A percentile compares a stretch with the other conserved stretches of the same genome.
These are phyloP conservation scores for Drosophila lacertosa DNA, from an alignment of 1,140 invertebrate species.

Conservation along the genomic window DNA sequence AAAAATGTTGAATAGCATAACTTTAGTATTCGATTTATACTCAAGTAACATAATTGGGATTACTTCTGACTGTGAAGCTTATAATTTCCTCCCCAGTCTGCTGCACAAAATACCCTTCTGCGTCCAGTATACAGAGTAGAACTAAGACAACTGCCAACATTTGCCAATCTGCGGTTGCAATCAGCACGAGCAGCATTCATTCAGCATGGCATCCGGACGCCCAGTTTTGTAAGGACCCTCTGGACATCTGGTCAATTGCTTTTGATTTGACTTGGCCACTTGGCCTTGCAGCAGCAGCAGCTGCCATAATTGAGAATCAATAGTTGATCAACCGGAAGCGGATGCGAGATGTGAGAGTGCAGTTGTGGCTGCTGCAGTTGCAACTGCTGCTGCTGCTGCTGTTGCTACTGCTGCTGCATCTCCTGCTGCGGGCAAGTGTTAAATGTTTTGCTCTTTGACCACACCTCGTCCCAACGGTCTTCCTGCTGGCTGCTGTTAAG, in stretches of 20 bases:
- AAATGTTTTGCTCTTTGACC: conserved; percentile 21
- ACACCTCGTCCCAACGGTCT: background rate
- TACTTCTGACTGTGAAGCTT: too few species aligned
- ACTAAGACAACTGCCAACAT: conserved; percentile 25
- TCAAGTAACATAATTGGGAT: too few species aligned
- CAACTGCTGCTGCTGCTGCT: background rate
- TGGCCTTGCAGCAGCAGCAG: conserved; percentile 9
- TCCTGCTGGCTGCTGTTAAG: background rate
- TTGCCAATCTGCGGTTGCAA: conserved; percentile 52
- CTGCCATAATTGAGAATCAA: conserved; percentile 54
- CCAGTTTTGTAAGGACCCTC: conserved; percentile 29
- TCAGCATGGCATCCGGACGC: background rate
- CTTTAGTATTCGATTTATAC: too few species aligned
- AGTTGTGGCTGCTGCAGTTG: background rate
- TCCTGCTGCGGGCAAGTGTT: conserved; percentile 40
- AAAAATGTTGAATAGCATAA: too few species aligned
- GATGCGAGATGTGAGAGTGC: conserved; percentile 29
- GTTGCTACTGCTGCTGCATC: background rate
- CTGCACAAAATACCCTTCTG: background rate
- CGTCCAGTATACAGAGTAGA: background rate
- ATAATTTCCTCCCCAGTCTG: background rate
- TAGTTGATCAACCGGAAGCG: conserved; percentile 49
- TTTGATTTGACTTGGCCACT: conserved; percentile 51
- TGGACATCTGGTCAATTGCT: conserved; percentile 50
- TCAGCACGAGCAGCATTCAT: conserved; percentile 28